phyloP scores from a whole-genome alignment of 2,888 invertebrate genomes.

The Corbicula japonica region DNA sequence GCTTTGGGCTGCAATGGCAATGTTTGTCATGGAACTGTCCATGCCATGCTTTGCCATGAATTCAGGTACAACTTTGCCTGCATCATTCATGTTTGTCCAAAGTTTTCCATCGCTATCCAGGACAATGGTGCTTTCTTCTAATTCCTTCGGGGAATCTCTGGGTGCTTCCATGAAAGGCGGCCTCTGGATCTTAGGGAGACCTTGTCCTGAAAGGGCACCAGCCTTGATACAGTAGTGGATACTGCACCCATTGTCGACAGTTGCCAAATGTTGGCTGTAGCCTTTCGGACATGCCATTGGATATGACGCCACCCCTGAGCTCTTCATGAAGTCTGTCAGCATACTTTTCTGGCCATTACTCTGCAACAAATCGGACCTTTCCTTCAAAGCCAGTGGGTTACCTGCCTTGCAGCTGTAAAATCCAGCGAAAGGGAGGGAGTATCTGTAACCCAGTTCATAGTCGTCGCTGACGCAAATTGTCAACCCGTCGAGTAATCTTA shows the following conservation, averaged over 20 bases:
- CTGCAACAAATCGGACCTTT: too few relatives aligned
- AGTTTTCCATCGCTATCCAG: background rate
- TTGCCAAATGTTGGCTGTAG: conserved; percentile 76
- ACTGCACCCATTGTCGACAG: conserved; percentile 74
- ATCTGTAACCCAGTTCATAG: conserved; percentile 66
- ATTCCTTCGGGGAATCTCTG: background rate
- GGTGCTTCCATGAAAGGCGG: conserved; percentile 75
- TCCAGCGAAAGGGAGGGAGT: conserved; percentile 77
- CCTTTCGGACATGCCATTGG: conserved; percentile 74
- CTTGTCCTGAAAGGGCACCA: conserved; percentile 67
- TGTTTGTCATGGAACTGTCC: background rate
- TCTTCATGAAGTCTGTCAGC: conserved; percentile 46
- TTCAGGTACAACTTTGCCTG: background rate
- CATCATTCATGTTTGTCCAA: background rate
- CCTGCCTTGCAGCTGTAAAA: conserved; percentile 77
- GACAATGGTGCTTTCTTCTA: background rate
- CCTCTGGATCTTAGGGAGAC: conserved; percentile 70
- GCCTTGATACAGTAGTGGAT: conserved; percentile 76
- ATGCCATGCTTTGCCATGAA: background rate
- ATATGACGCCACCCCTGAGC: conserved; percentile 55
- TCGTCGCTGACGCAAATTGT: conserved; percentile 78
- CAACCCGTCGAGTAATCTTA: conserved; percentile 68
- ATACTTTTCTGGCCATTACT: too few relatives aligned
- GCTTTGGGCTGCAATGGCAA: background rate
- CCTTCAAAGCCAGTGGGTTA: conserved; percentile 66